phyloP scores from a whole-genome alignment of 2,797 vertebrate genomes.

The Acanthurus leucopareius region DNA sequence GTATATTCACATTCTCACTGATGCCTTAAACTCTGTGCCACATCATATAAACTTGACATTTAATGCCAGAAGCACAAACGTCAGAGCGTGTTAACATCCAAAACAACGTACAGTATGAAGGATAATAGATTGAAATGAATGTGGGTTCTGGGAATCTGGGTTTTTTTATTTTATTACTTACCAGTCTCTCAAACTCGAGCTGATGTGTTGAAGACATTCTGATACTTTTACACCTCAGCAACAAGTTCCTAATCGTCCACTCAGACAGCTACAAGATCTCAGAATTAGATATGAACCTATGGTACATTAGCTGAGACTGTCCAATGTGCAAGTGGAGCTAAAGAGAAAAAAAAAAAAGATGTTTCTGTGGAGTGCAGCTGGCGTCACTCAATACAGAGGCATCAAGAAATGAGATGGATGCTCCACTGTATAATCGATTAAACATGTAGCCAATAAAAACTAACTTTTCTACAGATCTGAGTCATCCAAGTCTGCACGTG shows the following conservation, averaged over 20 bases:
- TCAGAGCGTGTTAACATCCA: background rate
- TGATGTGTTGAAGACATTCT: background rate
- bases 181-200: background rate
- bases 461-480: background rate
- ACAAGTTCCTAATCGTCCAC: background rate
- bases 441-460: background rate
- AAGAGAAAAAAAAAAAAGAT: background rate
- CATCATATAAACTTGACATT: background rate
- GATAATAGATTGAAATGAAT: background rate
- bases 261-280: background rate
- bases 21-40: background rate
- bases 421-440: background rate
- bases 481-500: background rate
- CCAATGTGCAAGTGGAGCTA: background rate
- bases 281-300: background rate
- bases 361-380: background rate
- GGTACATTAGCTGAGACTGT: background rate
- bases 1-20: background rate
- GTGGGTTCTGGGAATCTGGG: too few species aligned
- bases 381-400: background rate
- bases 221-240: background rate
- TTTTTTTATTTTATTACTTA: background rate
- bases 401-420: background rate
- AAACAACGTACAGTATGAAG: background rate
- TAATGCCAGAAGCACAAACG: slow-evolving; percentile 1